These are phyloP conservation scores for Lymantria dispar DNA, from an alignment of 2,888 invertebrate genomes.

Conservation along the genomic window DNA sequence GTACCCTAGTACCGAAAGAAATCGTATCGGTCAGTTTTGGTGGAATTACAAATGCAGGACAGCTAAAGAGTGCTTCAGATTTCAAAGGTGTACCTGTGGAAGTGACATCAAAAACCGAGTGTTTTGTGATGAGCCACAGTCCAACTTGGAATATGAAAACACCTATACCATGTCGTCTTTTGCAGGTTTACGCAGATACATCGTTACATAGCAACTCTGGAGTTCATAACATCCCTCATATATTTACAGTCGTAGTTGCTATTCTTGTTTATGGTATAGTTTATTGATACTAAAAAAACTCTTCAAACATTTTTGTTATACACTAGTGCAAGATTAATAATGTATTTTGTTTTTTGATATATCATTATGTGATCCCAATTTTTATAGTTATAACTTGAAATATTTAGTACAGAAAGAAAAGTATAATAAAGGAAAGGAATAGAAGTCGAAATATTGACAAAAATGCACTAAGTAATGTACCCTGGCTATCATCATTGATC, in stretches of 20 bases:
- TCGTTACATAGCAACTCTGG: background rate
- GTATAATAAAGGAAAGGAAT: too few species aligned
- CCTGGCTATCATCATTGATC: too few species aligned
- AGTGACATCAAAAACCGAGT: constrained; percentile 16
- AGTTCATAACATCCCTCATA: background rate
- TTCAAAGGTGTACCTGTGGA: constrained; percentile 15
- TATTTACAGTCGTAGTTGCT: background rate
- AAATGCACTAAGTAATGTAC: too few species aligned
- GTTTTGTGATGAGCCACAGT: constrained; percentile 13
- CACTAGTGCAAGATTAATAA: background rate
- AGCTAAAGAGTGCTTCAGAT: background rate
- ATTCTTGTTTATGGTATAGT: background rate
- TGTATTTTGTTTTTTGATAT: background rate
- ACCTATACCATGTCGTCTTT: constrained; percentile 16
- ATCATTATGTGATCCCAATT: too few species aligned
- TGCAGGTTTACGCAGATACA: constrained; percentile 8
- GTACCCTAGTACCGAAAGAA: background rate
- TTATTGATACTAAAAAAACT: background rate
- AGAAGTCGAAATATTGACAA: too few species aligned
- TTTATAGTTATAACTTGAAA: too few species aligned
- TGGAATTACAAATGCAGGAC: background rate
- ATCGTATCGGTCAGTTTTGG: background rate
- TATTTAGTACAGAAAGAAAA: too few species aligned
- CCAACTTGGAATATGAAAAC: constrained; percentile 7
- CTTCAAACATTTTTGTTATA: too few species aligned